phyloP scores from a whole-genome alignment of 2,797 vertebrate genomes.

The Dipus sagitta region DNA sequence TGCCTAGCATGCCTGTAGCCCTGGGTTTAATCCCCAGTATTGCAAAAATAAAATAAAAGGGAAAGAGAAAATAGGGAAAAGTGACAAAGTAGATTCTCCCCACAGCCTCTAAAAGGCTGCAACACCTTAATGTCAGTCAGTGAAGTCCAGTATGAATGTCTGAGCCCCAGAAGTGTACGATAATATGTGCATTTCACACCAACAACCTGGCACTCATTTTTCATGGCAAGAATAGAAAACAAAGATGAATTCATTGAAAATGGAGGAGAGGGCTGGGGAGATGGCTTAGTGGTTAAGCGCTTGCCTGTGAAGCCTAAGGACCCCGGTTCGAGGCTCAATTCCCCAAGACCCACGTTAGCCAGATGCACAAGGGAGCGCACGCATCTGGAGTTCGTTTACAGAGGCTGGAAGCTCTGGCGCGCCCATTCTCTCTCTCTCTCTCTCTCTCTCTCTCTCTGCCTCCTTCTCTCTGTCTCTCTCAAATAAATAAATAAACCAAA shows the following conservation, averaged over 20 bases:
- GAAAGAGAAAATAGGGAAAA: neutral
- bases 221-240: conserved; percentile 14
- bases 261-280: neutral
- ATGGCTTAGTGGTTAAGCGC: too few relatives aligned
- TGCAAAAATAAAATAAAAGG: neutral
- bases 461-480: too few relatives aligned
- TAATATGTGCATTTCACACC: neutral
- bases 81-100: neutral
- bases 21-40: neutral
- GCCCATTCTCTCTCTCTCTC: too few relatives aligned
- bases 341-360: too few relatives aligned
- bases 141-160: conserved; percentile 17
- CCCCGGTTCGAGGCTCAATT: too few relatives aligned
- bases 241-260: neutral
- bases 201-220: neutral
- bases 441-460: too few relatives aligned
- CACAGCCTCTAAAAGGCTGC: neutral
- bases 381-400: too few relatives aligned
- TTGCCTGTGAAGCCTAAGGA: too few relatives aligned
- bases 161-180: conserved; percentile 13
- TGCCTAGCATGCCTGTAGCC: neutral
- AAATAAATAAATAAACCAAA: too few relatives aligned
- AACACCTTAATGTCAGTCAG: conserved; percentile 31
- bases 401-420: too few relatives aligned
- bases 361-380: too few relatives aligned